Evolutionary conservation across 2,888 invertebrate genomes (phyloP).

Genomic region (Drosophila anomelani): DNA sequence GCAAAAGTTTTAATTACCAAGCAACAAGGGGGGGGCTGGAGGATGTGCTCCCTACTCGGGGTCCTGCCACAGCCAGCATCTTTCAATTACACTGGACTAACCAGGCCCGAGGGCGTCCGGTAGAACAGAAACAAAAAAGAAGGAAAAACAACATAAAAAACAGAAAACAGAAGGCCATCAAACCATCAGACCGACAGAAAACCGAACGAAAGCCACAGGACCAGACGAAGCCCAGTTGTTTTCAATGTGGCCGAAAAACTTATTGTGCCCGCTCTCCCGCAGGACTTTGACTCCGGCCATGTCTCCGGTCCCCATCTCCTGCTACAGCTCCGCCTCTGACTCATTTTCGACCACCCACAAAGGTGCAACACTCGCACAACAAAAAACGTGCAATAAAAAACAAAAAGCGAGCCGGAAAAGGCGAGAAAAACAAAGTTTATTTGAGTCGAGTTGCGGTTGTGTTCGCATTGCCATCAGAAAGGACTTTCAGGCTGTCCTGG

Average conservation of each 20-base stretch:
- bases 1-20: conserved; percentile 78
- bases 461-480: background rate
- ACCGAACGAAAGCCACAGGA: conserved; percentile 27
- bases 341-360: conserved; percentile 24
- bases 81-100: conserved; percentile 71
- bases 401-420: conserved; percentile 28
- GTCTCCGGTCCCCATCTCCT: background rate
- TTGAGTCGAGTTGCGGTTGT: conserved; percentile 27
- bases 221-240: conserved; percentile 44
- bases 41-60: background rate
- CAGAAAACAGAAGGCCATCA: conserved; percentile 41
- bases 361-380: conserved; percentile 42
- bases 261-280: conserved; percentile 51
- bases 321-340: background rate
- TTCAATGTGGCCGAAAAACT: conserved; percentile 67
- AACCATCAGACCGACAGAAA: conserved; percentile 27
- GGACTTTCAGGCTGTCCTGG: conserved; percentile 8
- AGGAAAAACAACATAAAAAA: conserved; percentile 3
- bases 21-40: conserved; percentile 49
- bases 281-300: conserved; percentile 12
- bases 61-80: conserved; percentile 52
- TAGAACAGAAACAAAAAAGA: background rate
- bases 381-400: conserved; percentile 16
- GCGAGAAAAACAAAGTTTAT: conserved; percentile 45
- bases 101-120: conserved; percentile 66